Conservation (phyloP, 2,888 invertebrate genomes). For the Lasiommata megera region DNA sequence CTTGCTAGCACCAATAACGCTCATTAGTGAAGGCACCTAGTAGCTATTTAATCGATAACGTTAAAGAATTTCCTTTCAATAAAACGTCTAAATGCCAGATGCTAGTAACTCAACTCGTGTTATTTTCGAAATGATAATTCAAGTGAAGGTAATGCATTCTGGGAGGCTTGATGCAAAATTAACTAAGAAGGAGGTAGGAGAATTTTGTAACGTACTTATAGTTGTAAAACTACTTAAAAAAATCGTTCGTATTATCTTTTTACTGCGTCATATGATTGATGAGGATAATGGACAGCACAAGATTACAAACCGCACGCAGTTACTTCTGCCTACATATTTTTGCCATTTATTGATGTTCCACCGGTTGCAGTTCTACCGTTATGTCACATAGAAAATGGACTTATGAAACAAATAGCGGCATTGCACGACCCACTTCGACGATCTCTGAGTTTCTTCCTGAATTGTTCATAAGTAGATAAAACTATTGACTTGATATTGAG, state of each 20-base stretch:
- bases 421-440: slow-evolving; percentile 15
- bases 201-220: background rate
- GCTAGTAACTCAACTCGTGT: background rate
- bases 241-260: background rate
- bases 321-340: slow-evolving; percentile 45
- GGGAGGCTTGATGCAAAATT: too few species aligned
- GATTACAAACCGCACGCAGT: slow-evolving; percentile 33
- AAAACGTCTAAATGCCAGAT: background rate
- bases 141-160: too few species aligned
- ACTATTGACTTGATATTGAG: too few species aligned
- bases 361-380: slow-evolving; percentile 42
- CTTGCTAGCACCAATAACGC: background rate
- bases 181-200: too few species aligned
- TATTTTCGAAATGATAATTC: too few species aligned
- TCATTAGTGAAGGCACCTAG: background rate
- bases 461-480: slow-evolving; percentile 4
- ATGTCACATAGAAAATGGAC: slow-evolving; percentile 31
- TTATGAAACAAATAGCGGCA: slow-evolving; percentile 26
- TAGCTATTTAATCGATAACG: slow-evolving; percentile 5
- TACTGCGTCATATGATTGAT: slow-evolving; percentile 32
- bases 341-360: slow-evolving; percentile 26
- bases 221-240: background rate
- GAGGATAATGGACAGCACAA: slow-evolving; percentile 42
- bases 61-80: slow-evolving; percentile 9
- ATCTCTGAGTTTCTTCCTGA: slow-evolving; percentile 15